Conservation (phyloP, 2,113 vertebrate genomes). For the Pangasianodon gigas region DNA sequence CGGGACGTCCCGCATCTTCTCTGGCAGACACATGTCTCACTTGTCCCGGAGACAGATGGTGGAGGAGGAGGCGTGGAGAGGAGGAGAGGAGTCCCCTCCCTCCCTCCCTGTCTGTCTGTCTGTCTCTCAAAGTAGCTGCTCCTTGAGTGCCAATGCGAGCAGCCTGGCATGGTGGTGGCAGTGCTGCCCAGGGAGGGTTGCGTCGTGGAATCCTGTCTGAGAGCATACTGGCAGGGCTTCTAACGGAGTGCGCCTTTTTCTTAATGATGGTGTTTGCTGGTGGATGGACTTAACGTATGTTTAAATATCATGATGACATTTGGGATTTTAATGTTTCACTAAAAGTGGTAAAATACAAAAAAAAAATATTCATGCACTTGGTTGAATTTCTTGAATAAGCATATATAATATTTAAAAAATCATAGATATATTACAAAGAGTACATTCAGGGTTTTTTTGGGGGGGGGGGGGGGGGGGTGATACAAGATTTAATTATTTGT, state of each 20-base stretch:
- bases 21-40: constrained; percentile 69
- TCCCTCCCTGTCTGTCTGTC: constrained; percentile 61
- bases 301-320: background rate
- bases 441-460: background rate
- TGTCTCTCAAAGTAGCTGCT: constrained; percentile 39
- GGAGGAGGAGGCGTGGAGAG: constrained; percentile 61
- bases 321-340: background rate
- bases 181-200: constrained; percentile 64
- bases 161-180: constrained; percentile 47
- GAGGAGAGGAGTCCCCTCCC: constrained; percentile 57
- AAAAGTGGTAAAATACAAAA: background rate
- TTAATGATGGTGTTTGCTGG: constrained; percentile 26
- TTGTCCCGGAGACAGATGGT: constrained; percentile 76
- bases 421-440: background rate
- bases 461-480: no score
- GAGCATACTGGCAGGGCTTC: constrained; percentile 70
- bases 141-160: constrained; percentile 27
- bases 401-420: background rate
- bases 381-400: background rate
- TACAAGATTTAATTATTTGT: background rate
- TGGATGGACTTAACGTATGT: constrained; percentile 2
- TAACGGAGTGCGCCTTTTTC: constrained; percentile 53
- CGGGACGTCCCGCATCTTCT: constrained; percentile 65
- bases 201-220: constrained; percentile 67
- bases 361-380: background rate